phyloP scores from a whole-genome alignment of 2,888 invertebrate species.

The Polyploca ridens region DNA sequence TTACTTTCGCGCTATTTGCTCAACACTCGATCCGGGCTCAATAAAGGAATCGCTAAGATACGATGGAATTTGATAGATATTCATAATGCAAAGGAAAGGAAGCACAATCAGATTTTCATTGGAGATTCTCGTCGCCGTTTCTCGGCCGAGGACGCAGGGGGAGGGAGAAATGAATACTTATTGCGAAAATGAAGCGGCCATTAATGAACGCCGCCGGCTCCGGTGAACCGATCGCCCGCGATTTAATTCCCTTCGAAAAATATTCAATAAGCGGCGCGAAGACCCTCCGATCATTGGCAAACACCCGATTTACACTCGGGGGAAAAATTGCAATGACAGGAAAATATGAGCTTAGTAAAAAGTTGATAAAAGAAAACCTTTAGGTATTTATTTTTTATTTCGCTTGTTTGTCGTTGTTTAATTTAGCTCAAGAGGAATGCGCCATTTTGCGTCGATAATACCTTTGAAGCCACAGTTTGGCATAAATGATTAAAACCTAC shows the following conservation, averaged over 20 bases:
- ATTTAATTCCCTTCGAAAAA: constrained; percentile 78
- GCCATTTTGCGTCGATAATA: background rate
- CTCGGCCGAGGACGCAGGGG: constrained; percentile 34
- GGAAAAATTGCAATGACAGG: constrained; percentile 57
- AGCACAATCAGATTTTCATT: constrained; percentile 81
- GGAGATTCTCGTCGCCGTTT: constrained; percentile 48
- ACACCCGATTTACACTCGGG: constrained; percentile 30
- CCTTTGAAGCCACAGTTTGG: too few species aligned
- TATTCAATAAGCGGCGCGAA: constrained; percentile 75
- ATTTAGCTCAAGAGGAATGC: background rate
- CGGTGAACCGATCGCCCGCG: constrained; percentile 65
- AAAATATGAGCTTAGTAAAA: background rate
- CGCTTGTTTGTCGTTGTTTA: background rate
- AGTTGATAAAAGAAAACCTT: background rate
- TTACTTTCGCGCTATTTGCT: constrained; percentile 59
- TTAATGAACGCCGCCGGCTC: constrained; percentile 71
- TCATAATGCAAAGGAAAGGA: constrained; percentile 76
- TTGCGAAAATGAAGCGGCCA: constrained; percentile 79
- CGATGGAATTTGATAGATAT: constrained; percentile 71
- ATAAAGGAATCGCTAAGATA: constrained; percentile 63
- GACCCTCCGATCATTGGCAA: constrained; percentile 58
- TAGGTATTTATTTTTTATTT: background rate
- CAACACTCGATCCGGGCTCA: constrained; percentile 59
- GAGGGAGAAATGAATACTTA: constrained; percentile 79
- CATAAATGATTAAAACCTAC: too few species aligned